Evolutionary conservation across 2,797 vertebrate species (phyloP), one percentile per base, ranked within the genome.

Genomic region (Mionectes olivaceus): DNA sequence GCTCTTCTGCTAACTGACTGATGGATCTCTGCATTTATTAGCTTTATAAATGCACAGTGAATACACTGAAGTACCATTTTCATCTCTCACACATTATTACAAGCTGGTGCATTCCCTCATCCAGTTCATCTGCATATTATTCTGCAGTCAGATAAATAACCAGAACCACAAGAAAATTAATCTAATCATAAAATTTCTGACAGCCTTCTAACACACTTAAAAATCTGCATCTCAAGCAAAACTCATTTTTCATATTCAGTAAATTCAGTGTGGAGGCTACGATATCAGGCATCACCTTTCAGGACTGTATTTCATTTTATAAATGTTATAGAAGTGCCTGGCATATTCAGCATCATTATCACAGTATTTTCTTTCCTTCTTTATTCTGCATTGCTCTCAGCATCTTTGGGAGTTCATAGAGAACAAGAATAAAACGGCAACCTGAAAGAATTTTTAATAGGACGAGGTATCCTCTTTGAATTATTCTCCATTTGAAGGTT

Each of bases 21-120:
- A 73, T 63, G 59, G 60, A 86, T 83, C 28, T 91, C 57, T 80
- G 83, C 56, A 89, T 91, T 90, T 70, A 93, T 88, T 94, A 81
- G 68, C 73, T 87, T 81, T 91, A 93, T 55, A 90, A 94, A 96
- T 89, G 87, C 89, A 85, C 18, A 41, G 76, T 92, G 79, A 80
- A 94, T 87, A 91, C 46, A 81, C 46, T 71, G 49, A 92, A 93
- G 28, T 83, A 71, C 73, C 55, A 50, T 81, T 84, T 87, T 73
- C 28, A 30, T 60, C 57, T 84, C 32, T 23, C 10, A 77, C 6
- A 3, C 53, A 73, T 64, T 32, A 84, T 76, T 7, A 13, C 61
- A 94, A 74, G 77, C 44, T 33, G 4, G 24, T 82, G 56, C 69
- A n/a, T 41, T 90, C 88, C 37, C 56, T 91, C 92, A 52, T 43